Percentiles rank a stretch among this genome's conserved stretches.
These are phyloP conservation scores for Erebia palarica DNA, from an alignment of 2,888 invertebrate species.

Conservation along the genomic window DNA sequence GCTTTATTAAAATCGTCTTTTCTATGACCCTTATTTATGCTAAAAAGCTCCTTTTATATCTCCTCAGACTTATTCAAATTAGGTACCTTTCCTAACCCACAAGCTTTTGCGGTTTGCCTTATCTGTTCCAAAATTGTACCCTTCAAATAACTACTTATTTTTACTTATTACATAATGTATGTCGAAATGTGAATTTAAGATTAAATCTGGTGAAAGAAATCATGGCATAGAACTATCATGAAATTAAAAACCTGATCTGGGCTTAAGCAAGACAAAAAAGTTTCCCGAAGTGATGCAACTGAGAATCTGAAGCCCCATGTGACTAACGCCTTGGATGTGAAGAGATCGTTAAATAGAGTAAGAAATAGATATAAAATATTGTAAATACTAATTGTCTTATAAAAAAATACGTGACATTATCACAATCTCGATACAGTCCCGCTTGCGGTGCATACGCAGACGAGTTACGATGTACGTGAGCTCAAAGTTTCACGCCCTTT, in stretches of 20 bases:
- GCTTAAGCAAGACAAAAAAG: too few relatives aligned
- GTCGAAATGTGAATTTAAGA: too few relatives aligned
- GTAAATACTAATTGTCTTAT: too few relatives aligned
- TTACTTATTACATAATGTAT: too few relatives aligned
- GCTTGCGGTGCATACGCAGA: slow-evolving; percentile 34
- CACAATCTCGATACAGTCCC: slow-evolving; percentile 31
- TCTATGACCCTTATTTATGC: not conserved
- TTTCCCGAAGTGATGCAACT: not conserved
- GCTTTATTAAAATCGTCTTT: not conserved
- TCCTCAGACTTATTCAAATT: not conserved
- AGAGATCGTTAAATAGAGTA: not conserved
- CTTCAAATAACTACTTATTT: too few relatives aligned
- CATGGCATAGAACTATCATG: not conserved
- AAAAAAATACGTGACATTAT: slow-evolving; percentile 34
- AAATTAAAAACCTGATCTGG: too few relatives aligned
- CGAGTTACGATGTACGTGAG: slow-evolving; percentile 34
- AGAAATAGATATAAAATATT: not conserved
- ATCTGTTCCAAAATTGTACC: too few relatives aligned
- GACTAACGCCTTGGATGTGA: not conserved
- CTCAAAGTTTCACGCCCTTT: slow-evolving; percentile 35
- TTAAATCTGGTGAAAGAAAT: not conserved
- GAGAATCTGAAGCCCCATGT: not conserved
- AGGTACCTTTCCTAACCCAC: not conserved
- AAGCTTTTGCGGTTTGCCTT: not conserved
- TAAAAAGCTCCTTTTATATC: not conserved